phyloP scores from a whole-genome alignment of 2,797 vertebrate species.

The Spinibarbus caldwelli region DNA sequence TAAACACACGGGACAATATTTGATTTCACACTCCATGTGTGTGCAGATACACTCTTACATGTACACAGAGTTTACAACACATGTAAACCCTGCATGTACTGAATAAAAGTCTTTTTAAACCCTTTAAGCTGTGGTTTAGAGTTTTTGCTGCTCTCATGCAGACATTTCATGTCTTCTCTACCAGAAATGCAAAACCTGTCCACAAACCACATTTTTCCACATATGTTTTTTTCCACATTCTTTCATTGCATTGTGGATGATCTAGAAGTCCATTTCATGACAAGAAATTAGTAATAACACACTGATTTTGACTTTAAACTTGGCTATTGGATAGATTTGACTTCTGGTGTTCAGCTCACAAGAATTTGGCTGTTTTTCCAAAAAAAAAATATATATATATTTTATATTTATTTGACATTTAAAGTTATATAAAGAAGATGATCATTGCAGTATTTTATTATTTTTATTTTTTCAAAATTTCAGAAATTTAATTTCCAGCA shows the following conservation, averaged over 20 bases:
- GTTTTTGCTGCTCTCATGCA: neutral
- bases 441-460: too few species aligned
- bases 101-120: neutral
- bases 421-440: too few species aligned
- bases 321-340: neutral
- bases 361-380: neutral
- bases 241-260: neutral
- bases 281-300: slow-evolving; percentile 8
- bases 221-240: too few species aligned
- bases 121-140: neutral
- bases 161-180: neutral
- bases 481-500: neutral
- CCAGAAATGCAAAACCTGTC: neutral
- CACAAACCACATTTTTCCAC: neutral
- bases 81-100: neutral
- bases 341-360: neutral
- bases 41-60: neutral
- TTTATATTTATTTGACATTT: neutral
- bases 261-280: neutral
- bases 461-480: neutral
- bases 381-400: neutral
- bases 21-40: neutral
- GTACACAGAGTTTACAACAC: neutral
- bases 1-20: neutral
- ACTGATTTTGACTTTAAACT: neutral